Conservation (phyloP, 2,888 invertebrate species). For the Agrochola lota region DNA sequence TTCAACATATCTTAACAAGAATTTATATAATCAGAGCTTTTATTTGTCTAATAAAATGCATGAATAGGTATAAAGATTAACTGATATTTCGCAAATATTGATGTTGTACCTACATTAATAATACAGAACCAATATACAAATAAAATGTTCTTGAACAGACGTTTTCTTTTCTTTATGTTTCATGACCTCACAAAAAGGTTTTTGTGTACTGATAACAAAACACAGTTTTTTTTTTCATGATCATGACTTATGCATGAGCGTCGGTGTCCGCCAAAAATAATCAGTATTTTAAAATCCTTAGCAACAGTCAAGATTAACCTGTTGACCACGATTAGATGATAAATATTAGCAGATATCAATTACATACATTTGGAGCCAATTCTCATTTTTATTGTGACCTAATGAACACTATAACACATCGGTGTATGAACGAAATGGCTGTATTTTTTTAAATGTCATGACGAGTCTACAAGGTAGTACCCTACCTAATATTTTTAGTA, state of each 20-base stretch:
- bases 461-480: background rate
- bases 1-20: slow-evolving; percentile 67
- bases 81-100: slow-evolving; percentile 68
- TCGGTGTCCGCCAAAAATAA: background rate
- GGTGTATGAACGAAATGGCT: background rate
- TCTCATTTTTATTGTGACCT: slow-evolving; percentile 8
- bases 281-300: background rate
- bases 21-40: slow-evolving; percentile 69
- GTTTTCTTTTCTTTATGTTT: slow-evolving; percentile 29
- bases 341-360: slow-evolving; percentile 7
- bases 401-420: slow-evolving; percentile 8
- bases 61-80: slow-evolving; percentile 58
- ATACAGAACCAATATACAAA: slow-evolving; percentile 79
- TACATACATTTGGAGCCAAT: slow-evolving; percentile 11
- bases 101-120: slow-evolving; percentile 70
- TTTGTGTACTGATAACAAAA: slow-evolving; percentile 3
- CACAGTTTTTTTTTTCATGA: slow-evolving; percentile 5
- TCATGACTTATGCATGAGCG: background rate
- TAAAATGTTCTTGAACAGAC: slow-evolving; percentile 70
- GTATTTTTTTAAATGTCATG: background rate
- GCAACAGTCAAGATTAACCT: slow-evolving; percentile 3
- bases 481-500: background rate
- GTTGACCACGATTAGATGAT: slow-evolving; percentile 17
- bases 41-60: slow-evolving; percentile 66
- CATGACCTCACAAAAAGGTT: background rate